phyloP scores from a whole-genome alignment of 1,140 invertebrate genomes.

The Microplitis demolitor region DNA sequence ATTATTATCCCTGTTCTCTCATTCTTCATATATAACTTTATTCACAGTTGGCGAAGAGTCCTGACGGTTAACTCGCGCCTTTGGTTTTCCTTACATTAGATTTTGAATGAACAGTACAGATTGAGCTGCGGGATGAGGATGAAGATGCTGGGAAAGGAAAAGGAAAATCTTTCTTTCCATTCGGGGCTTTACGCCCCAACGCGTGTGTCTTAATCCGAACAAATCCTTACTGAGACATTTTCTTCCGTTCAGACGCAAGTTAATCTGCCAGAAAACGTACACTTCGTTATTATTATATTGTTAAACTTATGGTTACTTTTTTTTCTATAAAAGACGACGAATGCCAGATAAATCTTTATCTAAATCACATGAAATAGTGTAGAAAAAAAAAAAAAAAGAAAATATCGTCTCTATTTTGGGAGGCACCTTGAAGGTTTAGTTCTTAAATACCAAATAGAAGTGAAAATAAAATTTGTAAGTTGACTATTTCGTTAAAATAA shows the following conservation, averaged over 20 bases:
- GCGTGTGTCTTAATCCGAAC: slow-evolving; percentile 23
- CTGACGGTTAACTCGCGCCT: too few relatives aligned
- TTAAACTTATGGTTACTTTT: background rate
- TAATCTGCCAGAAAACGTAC: slow-evolving; percentile 7
- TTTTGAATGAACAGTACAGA: background rate
- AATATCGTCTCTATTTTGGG: background rate
- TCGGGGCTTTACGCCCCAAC: slow-evolving; percentile 15
- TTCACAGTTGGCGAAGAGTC: background rate
- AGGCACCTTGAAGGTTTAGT: too few relatives aligned
- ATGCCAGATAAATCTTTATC: background rate
- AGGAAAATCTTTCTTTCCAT: background rate
- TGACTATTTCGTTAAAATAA: too few relatives aligned
- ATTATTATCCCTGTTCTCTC: slow-evolving; percentile 3
- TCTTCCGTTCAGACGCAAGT: slow-evolving; percentile 17
- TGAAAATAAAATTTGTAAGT: too few relatives aligned
- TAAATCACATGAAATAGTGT: background rate
- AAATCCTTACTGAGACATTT: slow-evolving; percentile 16
- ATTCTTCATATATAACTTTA: background rate
- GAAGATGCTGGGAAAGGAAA: too few relatives aligned
- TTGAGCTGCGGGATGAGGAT: background rate
- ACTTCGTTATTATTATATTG: background rate
- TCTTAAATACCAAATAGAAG: too few relatives aligned
- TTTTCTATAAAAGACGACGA: background rate
- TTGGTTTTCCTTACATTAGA: background rate
- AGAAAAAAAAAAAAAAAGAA: background rate